Conservation (phyloP, 2,113 vertebrate genomes). For the Laticauda laticaudata region DNA sequence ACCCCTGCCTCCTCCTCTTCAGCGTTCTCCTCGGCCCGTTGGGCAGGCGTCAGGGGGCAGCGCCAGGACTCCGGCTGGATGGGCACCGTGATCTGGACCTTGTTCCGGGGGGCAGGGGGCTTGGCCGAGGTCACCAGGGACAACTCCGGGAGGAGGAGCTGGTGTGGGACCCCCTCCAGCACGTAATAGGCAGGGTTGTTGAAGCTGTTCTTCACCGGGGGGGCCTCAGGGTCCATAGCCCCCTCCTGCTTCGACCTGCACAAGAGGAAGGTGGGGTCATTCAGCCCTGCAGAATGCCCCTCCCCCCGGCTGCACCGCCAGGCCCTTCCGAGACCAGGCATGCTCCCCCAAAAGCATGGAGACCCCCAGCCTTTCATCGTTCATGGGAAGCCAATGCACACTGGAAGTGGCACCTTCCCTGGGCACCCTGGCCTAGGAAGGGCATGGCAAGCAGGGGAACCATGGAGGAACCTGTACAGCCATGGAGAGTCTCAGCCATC, state of each 20-base stretch:
- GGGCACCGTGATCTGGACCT: conserved; percentile 71
- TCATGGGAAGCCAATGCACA: not conserved
- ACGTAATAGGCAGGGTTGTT: conserved; percentile 97
- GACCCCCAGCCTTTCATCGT: not conserved
- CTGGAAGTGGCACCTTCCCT: not conserved
- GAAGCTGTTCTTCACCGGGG: conserved; percentile 88
- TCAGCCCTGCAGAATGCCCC: not conserved
- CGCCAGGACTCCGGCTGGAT: conserved; percentile 56
- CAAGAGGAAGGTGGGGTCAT: not conserved
- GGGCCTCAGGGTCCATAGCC: conserved; percentile 69
- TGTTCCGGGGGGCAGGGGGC: conserved; percentile 66
- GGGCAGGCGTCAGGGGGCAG: conserved; percentile 23
- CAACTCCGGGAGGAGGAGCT: conserved; percentile 75
- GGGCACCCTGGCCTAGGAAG: not conserved
- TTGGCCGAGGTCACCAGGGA: conserved; percentile 63
- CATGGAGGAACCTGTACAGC: not conserved
- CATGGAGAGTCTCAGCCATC: not conserved
- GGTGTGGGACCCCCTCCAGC: conserved; percentile 92
- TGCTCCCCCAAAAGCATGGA: not conserved
- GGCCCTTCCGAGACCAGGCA: not conserved
- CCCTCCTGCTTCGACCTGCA: conserved; percentile 79
- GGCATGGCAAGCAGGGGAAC: not conserved
- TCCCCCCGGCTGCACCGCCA: not conserved
- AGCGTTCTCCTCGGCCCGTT: conserved; percentile 76
- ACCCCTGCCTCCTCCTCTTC: conserved; percentile 82